Evolutionary conservation across 2,797 vertebrate species (phyloP).

Genomic region (Rhinogobio ventralis): DNA sequence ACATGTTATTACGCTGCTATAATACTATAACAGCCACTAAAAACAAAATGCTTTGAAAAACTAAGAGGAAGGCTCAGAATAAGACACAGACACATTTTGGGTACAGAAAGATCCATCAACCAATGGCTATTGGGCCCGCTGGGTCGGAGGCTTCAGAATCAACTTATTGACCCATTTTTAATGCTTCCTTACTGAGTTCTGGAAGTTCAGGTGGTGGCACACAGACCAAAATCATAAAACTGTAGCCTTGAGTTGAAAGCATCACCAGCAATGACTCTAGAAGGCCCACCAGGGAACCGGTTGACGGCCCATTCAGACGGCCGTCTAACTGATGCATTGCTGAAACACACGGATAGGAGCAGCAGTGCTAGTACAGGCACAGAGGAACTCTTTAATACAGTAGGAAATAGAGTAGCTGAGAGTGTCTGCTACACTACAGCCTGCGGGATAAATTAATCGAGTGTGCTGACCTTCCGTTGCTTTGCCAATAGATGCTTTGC

Average conservation of each 20-base stretch:
- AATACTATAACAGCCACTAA: neutral
- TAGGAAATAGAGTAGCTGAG: slow-evolving; percentile 20
- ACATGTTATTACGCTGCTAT: neutral
- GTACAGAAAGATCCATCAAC: slow-evolving; percentile 30
- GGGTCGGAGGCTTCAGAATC: slow-evolving; percentile 62
- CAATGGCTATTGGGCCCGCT: slow-evolving; percentile 34
- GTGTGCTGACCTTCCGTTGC: slow-evolving; percentile 57
- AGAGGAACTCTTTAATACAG: slow-evolving; percentile 13
- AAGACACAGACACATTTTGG: slow-evolving; percentile 50
- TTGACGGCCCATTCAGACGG: neutral
- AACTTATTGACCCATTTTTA: slow-evolving; percentile 55
- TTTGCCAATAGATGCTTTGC: slow-evolving; percentile 46
- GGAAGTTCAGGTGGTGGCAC: slow-evolving; percentile 35
- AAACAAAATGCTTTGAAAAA: neutral
- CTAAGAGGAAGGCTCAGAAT: neutral
- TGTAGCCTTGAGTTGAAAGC: slow-evolving; percentile 50
- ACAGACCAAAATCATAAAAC: slow-evolving; percentile 54
- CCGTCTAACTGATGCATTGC: slow-evolving; percentile 31
- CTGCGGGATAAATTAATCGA: slow-evolving; percentile 57
- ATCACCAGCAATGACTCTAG: slow-evolving; percentile 43
- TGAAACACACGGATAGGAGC: neutral
- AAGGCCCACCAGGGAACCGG: slow-evolving; percentile 17
- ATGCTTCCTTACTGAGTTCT: slow-evolving; percentile 46
- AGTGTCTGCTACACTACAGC: slow-evolving; percentile 42
- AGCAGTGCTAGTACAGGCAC: neutral